These are phyloP conservation scores for Oceanodroma leucorhoa DNA, from an alignment of 2,797 vertebrate genomes.

Conservation along the genomic window DNA sequence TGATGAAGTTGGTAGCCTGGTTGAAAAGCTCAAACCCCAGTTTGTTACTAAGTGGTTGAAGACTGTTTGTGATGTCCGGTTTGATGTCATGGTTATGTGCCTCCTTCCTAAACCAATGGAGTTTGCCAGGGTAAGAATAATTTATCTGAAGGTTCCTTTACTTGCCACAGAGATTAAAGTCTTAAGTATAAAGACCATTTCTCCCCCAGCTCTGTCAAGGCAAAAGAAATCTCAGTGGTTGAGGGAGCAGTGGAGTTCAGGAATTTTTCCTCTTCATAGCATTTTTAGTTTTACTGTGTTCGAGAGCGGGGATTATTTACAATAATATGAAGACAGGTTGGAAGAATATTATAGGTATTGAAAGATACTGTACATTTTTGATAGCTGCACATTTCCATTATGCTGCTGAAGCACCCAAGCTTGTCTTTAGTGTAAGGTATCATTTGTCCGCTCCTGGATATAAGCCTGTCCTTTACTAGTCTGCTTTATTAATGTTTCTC, in stretches of 20 bases:
- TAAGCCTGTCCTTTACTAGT: background rate
- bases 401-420: background rate
- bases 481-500: background rate
- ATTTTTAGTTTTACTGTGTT: background rate
- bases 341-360: background rate
- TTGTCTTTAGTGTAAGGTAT: background rate
- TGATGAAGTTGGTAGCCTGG: slow-evolving; percentile 97
- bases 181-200: background rate
- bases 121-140: slow-evolving; percentile 90
- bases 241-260: background rate
- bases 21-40: slow-evolving; percentile 97
- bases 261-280: background rate
- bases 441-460: background rate
- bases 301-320: background rate
- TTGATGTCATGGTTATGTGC: slow-evolving; percentile 99
- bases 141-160: background rate
- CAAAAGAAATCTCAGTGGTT: background rate
- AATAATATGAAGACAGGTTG: background rate
- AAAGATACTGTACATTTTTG: background rate
- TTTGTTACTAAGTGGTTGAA: slow-evolving; percentile 99
- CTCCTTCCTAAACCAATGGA: slow-evolving; percentile 98
- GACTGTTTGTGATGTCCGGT: slow-evolving; percentile 95
- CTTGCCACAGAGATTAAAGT: background rate
- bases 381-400: background rate
- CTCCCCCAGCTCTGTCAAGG: background rate